Evolutionary conservation across 2,888 invertebrate genomes (phyloP).

Genomic region (Hyppa rectilinea): DNA sequence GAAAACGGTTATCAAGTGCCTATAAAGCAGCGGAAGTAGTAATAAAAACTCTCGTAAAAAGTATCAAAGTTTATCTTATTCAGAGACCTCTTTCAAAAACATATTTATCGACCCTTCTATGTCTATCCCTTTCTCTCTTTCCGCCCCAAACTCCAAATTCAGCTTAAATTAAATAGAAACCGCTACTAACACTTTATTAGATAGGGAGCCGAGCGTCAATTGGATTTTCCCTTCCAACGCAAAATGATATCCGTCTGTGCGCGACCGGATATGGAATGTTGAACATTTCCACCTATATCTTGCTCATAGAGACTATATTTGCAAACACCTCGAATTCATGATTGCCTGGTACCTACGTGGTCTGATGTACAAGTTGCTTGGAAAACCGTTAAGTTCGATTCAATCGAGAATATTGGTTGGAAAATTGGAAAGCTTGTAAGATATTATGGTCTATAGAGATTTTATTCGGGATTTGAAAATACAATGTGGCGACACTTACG

Average conservation of each 20-base stretch:
- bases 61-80: constrained; percentile 5
- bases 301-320: constrained; percentile 32
- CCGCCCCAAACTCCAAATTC: constrained; percentile 28
- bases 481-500: too few relatives aligned
- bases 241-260: constrained; percentile 64
- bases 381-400: constrained; percentile 36
- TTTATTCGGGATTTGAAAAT: constrained; percentile 17
- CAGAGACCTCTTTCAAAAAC: constrained; percentile 34
- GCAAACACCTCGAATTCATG: constrained; percentile 62
- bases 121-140: constrained; percentile 27
- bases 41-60: constrained; percentile 17
- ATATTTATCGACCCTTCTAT: constrained; percentile 52
- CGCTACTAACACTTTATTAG: constrained; percentile 48
- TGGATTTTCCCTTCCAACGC: constrained; percentile 64
- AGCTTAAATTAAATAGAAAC: constrained; percentile 49
- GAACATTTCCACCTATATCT: constrained; percentile 59
- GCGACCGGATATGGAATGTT: constrained; percentile 71
- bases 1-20: background rate
- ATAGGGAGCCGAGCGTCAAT: constrained; percentile 56
- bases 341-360: constrained; percentile 66
- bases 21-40: background rate
- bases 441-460: constrained; percentile 31
- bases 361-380: constrained; percentile 43
- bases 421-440: constrained; percentile 38
- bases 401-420: constrained; percentile 30